These are phyloP conservation scores for Monoplex corrugatus DNA, from an alignment of 2,888 invertebrate species.

Conservation along the genomic window DNA sequence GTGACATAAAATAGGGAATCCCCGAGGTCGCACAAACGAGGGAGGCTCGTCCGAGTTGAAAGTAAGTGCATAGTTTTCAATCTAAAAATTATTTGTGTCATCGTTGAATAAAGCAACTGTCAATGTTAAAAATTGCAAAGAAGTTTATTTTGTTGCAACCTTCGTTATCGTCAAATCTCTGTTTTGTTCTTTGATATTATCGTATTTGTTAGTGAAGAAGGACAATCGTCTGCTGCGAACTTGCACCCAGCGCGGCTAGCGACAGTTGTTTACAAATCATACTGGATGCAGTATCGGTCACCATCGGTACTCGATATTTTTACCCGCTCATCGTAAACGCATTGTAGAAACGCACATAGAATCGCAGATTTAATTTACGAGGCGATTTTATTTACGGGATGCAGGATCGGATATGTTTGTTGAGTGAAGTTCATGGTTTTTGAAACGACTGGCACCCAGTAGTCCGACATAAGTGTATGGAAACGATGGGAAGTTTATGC, in stretches of 20 bases:
- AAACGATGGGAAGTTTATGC: too few species aligned
- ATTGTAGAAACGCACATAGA: constrained; percentile 1
- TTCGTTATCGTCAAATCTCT: not conserved
- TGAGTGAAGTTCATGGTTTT: not conserved
- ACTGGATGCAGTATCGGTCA: constrained; percentile 50
- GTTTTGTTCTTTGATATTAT: not conserved
- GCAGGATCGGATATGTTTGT: not conserved
- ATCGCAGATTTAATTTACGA: constrained; percentile 32
- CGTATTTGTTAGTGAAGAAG: not conserved
- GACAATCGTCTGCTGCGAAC: not conserved
- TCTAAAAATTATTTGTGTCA: constrained; percentile 51
- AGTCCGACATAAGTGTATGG: too few species aligned
- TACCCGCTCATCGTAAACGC: not conserved
- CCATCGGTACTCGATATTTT: constrained; percentile 50
- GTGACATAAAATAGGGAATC: constrained; percentile 40
- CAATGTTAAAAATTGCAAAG: not conserved
- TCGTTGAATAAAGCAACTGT: constrained; percentile 27
- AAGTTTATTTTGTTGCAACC: not conserved
- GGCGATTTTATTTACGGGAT: constrained; percentile 31
- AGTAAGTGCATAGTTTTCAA: constrained; percentile 56
- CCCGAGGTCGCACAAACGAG: constrained; percentile 49
- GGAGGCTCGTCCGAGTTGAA: constrained; percentile 46
- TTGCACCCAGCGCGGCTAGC: not conserved
- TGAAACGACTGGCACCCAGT: not conserved
- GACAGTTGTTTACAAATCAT: constrained; percentile 58